These are phyloP conservation scores for Tanypteryx hageni DNA, from an alignment of 2,888 invertebrate species.

Conservation along the genomic window DNA sequence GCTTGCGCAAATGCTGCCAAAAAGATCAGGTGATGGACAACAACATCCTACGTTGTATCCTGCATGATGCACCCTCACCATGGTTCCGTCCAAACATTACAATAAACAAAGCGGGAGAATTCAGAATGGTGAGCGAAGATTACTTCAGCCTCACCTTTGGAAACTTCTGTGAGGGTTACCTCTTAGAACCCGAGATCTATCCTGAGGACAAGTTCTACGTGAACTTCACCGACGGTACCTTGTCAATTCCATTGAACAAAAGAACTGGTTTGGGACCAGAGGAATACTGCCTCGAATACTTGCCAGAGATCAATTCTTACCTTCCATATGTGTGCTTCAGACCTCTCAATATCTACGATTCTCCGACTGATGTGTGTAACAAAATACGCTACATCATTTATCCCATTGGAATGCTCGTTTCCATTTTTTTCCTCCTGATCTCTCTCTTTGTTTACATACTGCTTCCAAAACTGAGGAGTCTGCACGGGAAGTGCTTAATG, in stretches of 20 bases:
- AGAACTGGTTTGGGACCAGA: neutral
- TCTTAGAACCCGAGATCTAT: neutral
- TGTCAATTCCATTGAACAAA: neutral
- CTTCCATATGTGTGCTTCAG: slow-evolving; percentile 35
- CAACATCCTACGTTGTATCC: neutral
- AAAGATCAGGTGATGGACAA: slow-evolving; percentile 4
- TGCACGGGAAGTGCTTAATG: slow-evolving; percentile 88
- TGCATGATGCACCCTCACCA: neutral
- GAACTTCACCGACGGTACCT: neutral
- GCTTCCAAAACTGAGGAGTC: slow-evolving; percentile 84
- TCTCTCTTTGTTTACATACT: slow-evolving; percentile 85
- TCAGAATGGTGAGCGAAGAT: neutral
- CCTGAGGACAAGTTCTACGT: slow-evolving; percentile 14
- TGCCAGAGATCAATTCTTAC: neutral
- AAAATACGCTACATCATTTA: neutral
- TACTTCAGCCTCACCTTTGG: neutral
- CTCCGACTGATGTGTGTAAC: neutral
- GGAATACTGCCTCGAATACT: slow-evolving; percentile 18
- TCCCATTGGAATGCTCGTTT: slow-evolving; percentile 80
- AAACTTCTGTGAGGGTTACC: slow-evolving; percentile 38
- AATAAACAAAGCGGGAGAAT: neutral
- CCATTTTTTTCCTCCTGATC: slow-evolving; percentile 84
- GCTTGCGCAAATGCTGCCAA: slow-evolving; percentile 31
- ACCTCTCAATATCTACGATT: neutral
- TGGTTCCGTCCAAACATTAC: neutral